Conservation (phyloP, 2,797 vertebrate genomes). For the Novumbra hubbsi region DNA sequence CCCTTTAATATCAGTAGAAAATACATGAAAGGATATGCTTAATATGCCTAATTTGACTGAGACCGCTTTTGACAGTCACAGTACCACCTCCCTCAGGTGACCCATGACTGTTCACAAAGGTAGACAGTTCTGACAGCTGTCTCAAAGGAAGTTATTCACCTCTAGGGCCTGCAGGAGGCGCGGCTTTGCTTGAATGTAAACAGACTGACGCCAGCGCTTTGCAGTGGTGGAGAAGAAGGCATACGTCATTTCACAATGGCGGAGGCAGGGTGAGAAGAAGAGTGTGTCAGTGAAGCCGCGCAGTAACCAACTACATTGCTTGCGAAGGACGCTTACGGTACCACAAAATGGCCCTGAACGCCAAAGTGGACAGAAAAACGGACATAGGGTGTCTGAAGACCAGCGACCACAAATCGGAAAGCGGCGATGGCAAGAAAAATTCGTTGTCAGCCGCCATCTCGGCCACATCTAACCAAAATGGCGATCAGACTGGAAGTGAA, state of each 20-base stretch:
- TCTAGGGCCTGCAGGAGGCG: conserved; percentile 59
- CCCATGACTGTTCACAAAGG: background rate
- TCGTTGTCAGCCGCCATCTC: conserved; percentile 70
- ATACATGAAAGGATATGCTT: background rate
- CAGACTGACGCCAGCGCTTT: conserved; percentile 78
- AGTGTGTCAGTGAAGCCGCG: conserved; percentile 69
- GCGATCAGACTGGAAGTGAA: conserved; percentile 81
- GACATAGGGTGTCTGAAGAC: conserved; percentile 60
- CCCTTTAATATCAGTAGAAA: background rate
- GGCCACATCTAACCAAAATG: conserved; percentile 82
- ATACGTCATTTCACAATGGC: conserved; percentile 85
- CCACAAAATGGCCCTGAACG: conserved; percentile 78
- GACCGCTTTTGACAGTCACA: no score
- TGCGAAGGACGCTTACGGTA: conserved; percentile 60
- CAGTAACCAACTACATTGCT: conserved; percentile 63
- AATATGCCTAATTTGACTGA: background rate
- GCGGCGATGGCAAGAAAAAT: conserved; percentile 69
- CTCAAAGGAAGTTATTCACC: background rate
- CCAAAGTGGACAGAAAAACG: conserved; percentile 64
- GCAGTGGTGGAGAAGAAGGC: conserved; percentile 79
- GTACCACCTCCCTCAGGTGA: no score
- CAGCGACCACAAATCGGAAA: conserved; percentile 52
- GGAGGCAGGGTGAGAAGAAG: conserved; percentile 80
- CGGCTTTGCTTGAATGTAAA: conserved; percentile 66
- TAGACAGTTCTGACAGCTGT: background rate